Evolutionary conservation across 2,888 invertebrate species (phyloP).

Genomic region (Cryptops parisi): DNA sequence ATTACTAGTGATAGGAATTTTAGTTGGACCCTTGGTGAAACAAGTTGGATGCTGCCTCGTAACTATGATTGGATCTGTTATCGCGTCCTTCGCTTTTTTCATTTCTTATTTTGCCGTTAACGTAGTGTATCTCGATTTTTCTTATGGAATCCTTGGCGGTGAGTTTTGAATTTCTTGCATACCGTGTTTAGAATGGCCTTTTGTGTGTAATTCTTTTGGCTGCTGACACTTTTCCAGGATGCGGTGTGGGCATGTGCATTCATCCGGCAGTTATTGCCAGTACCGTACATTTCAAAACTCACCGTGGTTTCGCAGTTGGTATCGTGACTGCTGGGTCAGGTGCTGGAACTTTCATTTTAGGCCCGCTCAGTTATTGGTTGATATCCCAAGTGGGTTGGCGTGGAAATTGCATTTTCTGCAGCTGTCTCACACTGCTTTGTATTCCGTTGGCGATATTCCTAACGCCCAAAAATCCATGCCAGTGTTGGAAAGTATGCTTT

Average conservation of each 20-base stretch:
- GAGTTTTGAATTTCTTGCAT: neutral
- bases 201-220: too few species aligned
- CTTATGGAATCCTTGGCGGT: conserved; percentile 7
- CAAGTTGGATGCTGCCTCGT: neutral
- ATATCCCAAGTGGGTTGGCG: neutral
- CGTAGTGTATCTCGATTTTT: conserved; percentile 4
- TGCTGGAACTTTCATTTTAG: neutral
- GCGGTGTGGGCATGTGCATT: conserved; percentile 5
- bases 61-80: neutral
- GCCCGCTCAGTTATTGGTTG: neutral
- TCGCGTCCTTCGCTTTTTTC: neutral
- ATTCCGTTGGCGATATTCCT: conserved; percentile 4
- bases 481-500: too few species aligned
- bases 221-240: neutral
- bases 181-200: neutral
- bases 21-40: conserved; percentile 4
- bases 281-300: neutral
- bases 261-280: conserved; percentile 9
- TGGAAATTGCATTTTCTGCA: neutral
- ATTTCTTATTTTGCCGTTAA: neutral
- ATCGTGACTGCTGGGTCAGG: conserved; percentile 8
- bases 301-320: conserved; percentile 9
- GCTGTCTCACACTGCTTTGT: neutral
- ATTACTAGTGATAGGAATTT: too few species aligned
- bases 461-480: conserved; percentile 1